phyloP scores from a whole-genome alignment of 2,888 invertebrate genomes.

The Camponotus fellah region DNA sequence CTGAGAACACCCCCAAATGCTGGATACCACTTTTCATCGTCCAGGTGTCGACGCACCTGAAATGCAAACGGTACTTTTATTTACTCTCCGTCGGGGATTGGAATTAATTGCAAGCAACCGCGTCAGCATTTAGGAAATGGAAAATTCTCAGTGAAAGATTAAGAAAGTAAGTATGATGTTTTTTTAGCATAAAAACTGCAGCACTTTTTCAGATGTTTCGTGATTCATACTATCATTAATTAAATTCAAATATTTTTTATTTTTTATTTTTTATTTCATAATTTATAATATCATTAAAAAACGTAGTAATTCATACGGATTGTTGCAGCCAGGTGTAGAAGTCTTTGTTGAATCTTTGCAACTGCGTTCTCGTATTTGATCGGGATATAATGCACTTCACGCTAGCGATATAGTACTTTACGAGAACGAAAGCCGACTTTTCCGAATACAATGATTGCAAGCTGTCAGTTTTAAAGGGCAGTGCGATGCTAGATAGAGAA shows the following conservation, averaged over 20 bases:
- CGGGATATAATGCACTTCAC: conserved; percentile 87
- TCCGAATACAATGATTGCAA: conserved; percentile 86
- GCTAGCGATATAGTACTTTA: conserved; percentile 88
- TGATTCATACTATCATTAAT: neutral
- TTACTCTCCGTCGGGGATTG: neutral
- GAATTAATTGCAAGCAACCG: conserved; percentile 16
- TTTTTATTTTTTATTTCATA: neutral
- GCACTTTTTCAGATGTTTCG: neutral
- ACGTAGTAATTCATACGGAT: conserved; percentile 81
- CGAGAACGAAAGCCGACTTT: conserved; percentile 86
- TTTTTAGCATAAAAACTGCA: neutral
- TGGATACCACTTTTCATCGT: conserved; percentile 89
- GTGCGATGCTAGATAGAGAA: conserved; percentile 86
- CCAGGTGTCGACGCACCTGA: conserved; percentile 87
- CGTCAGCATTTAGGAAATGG: neutral
- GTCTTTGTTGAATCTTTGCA: conserved; percentile 86
- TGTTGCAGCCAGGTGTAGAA: conserved; percentile 87
- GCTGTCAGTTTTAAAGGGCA: conserved; percentile 88
- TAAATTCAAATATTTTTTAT: neutral
- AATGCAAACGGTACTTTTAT: neutral
- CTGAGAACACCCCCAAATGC: conserved; percentile 87
- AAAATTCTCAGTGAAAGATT: neutral
- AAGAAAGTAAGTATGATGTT: neutral
- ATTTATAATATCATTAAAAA: neutral
- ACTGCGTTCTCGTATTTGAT: conserved; percentile 80